Percentiles rank a stretch among this genome's conserved stretches.
Conservation (phyloP, 2,113 vertebrate species). For the Oreocharis arfaki region DNA sequence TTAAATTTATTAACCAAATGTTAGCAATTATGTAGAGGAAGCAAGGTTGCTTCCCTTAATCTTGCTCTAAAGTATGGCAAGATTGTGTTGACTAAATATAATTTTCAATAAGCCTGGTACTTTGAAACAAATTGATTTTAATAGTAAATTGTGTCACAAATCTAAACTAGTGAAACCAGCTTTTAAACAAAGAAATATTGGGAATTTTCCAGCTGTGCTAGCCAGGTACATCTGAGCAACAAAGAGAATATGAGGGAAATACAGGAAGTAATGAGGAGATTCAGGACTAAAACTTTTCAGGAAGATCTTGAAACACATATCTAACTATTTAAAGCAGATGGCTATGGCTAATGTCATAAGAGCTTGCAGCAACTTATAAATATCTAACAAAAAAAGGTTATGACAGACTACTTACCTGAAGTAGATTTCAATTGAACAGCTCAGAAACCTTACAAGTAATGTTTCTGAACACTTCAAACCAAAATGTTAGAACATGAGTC, state of each 20-base stretch:
- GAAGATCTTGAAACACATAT: neutral
- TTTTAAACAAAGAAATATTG: neutral
- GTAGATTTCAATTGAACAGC: neutral
- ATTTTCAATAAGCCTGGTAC: neutral
- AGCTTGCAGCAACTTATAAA: neutral
- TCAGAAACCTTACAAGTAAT: neutral
- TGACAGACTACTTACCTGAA: neutral
- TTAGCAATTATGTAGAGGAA: neutral
- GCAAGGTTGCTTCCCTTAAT: neutral
- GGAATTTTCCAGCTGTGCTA: neutral
- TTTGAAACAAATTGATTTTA: neutral
- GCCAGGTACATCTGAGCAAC: neutral
- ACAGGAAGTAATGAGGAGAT: neutral
- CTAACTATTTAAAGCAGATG: neutral
- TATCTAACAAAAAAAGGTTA: neutral
- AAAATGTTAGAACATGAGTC: neutral
- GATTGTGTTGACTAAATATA: neutral
- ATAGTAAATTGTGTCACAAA: neutral
- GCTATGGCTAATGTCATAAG: neutral
- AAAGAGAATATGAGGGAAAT: neutral
- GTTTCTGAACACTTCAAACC: neutral
- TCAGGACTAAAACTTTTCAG: neutral
- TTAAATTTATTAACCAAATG: neutral
- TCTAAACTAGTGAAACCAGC: neutral
- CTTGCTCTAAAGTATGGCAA: neutral